Evolutionary conservation across 1,140 invertebrate genomes (phyloP).

Genomic region (Drosophila takahashii): DNA sequence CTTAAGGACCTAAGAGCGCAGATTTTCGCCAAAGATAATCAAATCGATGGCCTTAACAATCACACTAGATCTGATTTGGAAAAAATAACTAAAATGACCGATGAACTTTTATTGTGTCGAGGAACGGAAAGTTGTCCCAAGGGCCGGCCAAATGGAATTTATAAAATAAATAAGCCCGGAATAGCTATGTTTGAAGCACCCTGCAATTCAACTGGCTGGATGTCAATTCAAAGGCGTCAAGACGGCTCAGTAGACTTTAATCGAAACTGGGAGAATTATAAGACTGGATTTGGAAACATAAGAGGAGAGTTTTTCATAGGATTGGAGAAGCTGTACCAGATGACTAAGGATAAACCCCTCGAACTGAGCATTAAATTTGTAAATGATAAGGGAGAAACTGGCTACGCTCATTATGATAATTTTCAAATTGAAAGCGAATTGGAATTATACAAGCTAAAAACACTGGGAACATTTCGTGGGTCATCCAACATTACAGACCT

Average conservation of each 20-base stretch:
- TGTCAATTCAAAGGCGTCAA: slow-evolving; percentile 40
- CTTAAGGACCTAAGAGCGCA: not conserved
- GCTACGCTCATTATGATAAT: slow-evolving; percentile 87
- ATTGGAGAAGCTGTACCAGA: slow-evolving; percentile 46
- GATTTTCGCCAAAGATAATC: not conserved
- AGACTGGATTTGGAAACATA: slow-evolving; percentile 43
- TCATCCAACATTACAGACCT: slow-evolving; percentile 89
- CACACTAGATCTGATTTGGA: not conserved
- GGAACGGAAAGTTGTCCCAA: not conserved
- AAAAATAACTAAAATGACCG: not conserved
- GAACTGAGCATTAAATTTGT: slow-evolving; percentile 87
- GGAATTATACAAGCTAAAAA: slow-evolving; percentile 87
- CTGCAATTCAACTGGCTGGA: slow-evolving; percentile 43
- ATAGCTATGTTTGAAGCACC: slow-evolving; percentile 9
- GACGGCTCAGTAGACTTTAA: slow-evolving; percentile 37
- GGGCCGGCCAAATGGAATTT: not conserved
- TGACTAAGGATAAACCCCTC: slow-evolving; percentile 27
- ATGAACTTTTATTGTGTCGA: not conserved
- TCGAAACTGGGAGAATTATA: slow-evolving; percentile 49
- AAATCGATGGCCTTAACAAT: not conserved
- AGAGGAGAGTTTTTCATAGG: slow-evolving; percentile 56
- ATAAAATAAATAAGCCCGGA: not conserved
- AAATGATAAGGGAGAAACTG: slow-evolving; percentile 85
- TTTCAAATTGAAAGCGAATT: slow-evolving; percentile 88
- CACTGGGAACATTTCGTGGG: slow-evolving; percentile 88